Evolutionary conservation across 2,888 invertebrate species (phyloP).

Genomic region (Eupithecia exiguata): DNA sequence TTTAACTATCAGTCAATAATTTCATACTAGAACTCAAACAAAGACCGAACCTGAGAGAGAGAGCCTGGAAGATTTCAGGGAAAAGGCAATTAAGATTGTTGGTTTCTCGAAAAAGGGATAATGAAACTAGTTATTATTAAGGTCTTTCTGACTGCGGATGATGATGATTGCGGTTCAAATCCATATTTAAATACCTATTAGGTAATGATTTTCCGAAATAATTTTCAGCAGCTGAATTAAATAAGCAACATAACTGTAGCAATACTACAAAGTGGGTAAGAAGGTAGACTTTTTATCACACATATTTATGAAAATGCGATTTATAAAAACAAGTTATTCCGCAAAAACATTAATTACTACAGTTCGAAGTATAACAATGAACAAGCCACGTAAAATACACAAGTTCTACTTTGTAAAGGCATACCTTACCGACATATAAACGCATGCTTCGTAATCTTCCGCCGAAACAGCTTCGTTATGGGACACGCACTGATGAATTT

Average conservation of each 20-base stretch:
- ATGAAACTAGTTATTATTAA: not conserved
- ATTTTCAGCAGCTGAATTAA: not conserved
- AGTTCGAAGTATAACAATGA: conserved; percentile 6
- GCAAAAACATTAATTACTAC: conserved; percentile 9
- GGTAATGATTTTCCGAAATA: not conserved
- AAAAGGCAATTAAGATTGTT: not conserved
- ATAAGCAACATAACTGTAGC: not conserved
- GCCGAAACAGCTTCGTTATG: conserved; percentile 2
- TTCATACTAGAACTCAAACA: not conserved
- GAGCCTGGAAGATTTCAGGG: not conserved
- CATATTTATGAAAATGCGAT: conserved; percentile 9
- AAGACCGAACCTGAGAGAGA: not conserved
- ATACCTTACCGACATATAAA: conserved; percentile 9
- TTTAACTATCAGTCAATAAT: not conserved
- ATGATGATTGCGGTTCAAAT: not conserved
- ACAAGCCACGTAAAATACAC: conserved; percentile 1
- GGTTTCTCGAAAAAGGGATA: not conserved
- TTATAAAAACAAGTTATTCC: conserved; percentile 10
- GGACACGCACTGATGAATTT: not conserved
- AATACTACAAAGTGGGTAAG: conserved; percentile 2
- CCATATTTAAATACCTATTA: not conserved
- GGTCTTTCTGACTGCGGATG: not conserved
- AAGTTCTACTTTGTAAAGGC: conserved; percentile 15
- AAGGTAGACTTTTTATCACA: not conserved
- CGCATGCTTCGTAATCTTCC: conserved; percentile 9